These are phyloP conservation scores for Lagorchestes hirsutus DNA, from an alignment of 2,797 vertebrate genomes.

Conservation along the genomic window DNA sequence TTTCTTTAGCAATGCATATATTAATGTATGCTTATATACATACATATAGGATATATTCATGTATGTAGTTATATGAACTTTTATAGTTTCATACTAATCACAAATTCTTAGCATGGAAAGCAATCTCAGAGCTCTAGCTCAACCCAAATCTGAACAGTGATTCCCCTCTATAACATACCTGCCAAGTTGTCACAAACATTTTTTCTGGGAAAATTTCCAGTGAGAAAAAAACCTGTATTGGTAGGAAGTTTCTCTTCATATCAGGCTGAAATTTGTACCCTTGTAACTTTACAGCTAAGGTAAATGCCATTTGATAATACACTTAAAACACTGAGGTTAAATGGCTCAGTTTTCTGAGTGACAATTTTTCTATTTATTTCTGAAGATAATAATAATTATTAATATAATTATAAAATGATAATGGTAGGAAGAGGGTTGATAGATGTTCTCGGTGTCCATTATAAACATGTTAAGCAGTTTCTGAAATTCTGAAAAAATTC, in stretches of 20 bases:
- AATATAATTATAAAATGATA: neutral
- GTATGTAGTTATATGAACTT: neutral
- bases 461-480: neutral
- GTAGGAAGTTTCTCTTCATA: neutral
- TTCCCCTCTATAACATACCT: neutral
- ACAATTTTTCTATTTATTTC: neutral
- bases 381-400: neutral
- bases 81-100: neutral
- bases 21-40: neutral
- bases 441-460: neutral
- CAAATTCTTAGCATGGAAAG: neutral
- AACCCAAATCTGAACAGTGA: neutral
- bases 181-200: neutral
- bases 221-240: neutral
- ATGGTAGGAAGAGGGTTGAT: neutral
- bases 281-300: neutral
- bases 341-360: neutral
- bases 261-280: neutral
- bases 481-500: neutral
- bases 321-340: neutral
- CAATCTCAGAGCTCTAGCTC: neutral
- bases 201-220: neutral
- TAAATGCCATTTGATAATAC: neutral
- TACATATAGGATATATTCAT: neutral
- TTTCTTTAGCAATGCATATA: neutral